Conservation (phyloP, 2,888 invertebrate species). For the Drosophila acutilabella region DNA sequence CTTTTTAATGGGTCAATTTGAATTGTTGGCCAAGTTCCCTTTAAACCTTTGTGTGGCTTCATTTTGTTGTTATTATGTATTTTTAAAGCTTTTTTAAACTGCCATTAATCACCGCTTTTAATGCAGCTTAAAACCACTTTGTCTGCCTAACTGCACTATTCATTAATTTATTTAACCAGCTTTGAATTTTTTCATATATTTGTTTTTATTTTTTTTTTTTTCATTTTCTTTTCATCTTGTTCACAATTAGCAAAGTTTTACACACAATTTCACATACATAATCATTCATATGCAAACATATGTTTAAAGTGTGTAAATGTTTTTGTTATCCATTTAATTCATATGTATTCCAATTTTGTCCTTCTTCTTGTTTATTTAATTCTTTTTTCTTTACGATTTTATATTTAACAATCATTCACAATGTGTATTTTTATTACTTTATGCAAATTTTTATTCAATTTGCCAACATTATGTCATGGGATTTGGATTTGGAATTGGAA, state of each 20-base stretch:
- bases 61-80: neutral
- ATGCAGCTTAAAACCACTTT: constrained; percentile 5
- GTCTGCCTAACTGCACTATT: constrained; percentile 12
- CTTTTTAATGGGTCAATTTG: constrained; percentile 48
- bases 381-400: constrained; percentile 26
- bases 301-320: constrained; percentile 8
- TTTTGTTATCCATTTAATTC: constrained; percentile 39
- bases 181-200: constrained; percentile 6
- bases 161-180: constrained; percentile 46
- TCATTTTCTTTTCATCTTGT: constrained; percentile 24
- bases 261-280: constrained; percentile 21
- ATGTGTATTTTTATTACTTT: constrained; percentile 43
- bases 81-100: neutral
- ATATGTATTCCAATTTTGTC: constrained; percentile 33
- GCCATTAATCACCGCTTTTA: constrained; percentile 4
- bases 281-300: neutral
- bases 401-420: constrained; percentile 47
- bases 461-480: constrained; percentile 23
- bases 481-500: constrained; percentile 1
- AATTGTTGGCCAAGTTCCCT: constrained; percentile 13
- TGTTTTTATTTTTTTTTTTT: neutral
- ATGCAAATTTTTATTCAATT: constrained; percentile 44
- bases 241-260: constrained; percentile 44
- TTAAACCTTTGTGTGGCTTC: neutral
- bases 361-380: constrained; percentile 18